Conservation (phyloP, 2,797 vertebrate genomes). For the Parauchenoglanis ngamensis region DNA sequence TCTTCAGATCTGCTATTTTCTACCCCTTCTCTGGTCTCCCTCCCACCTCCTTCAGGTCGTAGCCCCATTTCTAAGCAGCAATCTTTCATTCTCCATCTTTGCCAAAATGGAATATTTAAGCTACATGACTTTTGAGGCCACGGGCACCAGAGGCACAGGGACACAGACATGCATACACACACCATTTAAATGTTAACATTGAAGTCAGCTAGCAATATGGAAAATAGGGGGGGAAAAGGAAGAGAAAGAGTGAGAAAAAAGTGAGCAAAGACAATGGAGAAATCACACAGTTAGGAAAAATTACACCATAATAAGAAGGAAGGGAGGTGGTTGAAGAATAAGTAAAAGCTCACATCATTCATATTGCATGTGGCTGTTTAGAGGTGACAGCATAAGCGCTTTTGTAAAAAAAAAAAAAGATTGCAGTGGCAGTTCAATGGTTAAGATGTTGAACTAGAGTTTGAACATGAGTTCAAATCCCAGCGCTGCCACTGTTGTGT, state of each 20-base stretch:
- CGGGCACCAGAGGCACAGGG: not conserved
- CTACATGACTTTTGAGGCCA: conserved; percentile 20
- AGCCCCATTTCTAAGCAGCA: conserved; percentile 19
- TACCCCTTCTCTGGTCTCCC: not conserved
- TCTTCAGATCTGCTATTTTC: conserved; percentile 14
- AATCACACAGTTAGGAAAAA: not conserved
- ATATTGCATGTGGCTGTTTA: not conserved
- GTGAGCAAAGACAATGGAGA: not conserved
- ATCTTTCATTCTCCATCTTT: conserved; percentile 38
- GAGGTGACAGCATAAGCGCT: not conserved
- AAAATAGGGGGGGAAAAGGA: not conserved
- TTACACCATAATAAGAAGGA: not conserved
- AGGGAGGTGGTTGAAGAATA: not conserved
- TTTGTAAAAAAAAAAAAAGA: not conserved
- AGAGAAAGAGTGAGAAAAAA: not conserved
- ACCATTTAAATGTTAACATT: not conserved
- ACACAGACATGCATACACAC: conserved; percentile 19
- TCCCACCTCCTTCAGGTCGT: not conserved
- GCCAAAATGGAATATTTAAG: conserved; percentile 30
- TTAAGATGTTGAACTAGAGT: not conserved
- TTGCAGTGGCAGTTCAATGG: not conserved
- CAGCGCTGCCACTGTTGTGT: not conserved
- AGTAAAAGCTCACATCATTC: not conserved
- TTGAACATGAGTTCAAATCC: not conserved
- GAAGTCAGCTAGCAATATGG: not conserved